A percentile compares a stretch with the other conserved stretches of the same genome.
Evolutionary conservation across 2,888 invertebrate species (phyloP).

Genomic region (Luperina testacea): DNA sequence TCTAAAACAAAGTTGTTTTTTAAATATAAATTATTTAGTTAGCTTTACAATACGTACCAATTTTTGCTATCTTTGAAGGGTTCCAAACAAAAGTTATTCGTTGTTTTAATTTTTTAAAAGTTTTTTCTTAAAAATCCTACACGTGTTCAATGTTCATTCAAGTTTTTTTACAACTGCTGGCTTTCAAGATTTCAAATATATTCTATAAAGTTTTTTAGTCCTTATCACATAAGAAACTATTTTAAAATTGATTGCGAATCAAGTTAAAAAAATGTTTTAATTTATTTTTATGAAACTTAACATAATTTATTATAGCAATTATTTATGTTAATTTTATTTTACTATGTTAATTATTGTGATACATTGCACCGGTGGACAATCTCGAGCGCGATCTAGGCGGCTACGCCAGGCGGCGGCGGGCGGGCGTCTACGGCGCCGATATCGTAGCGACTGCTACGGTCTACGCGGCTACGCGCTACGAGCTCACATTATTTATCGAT

Average conservation of each 20-base stretch:
- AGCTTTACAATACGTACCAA: constrained; percentile 32
- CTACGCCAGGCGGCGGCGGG: constrained; percentile 55
- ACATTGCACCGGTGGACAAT: constrained; percentile 39
- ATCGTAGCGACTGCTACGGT: constrained; percentile 83
- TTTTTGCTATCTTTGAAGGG: not conserved
- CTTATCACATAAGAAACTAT: not conserved
- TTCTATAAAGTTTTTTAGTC: not conserved
- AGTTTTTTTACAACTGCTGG: constrained; percentile 14
- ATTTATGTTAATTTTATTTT: constrained; percentile 33
- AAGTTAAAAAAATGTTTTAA: not conserved
- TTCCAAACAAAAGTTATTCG: not conserved
- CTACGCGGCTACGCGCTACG: constrained; percentile 72
- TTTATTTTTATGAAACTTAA: constrained; percentile 8
- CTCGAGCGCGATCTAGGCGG: constrained; percentile 38
- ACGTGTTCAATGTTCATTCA: constrained; percentile 7
- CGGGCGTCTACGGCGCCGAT: constrained; percentile 73
- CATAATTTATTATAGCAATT: constrained; percentile 23
- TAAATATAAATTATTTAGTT: not conserved
- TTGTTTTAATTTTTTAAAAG: not conserved
- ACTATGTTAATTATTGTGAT: constrained; percentile 42
- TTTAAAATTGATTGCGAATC: not conserved
- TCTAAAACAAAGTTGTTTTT: not conserved
- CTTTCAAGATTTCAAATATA: not conserved
- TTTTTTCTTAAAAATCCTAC: not conserved
- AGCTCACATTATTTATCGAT: constrained; percentile 58